Conservation (phyloP, 2,888 invertebrate species). For the Ditula angustiorana region DNA sequence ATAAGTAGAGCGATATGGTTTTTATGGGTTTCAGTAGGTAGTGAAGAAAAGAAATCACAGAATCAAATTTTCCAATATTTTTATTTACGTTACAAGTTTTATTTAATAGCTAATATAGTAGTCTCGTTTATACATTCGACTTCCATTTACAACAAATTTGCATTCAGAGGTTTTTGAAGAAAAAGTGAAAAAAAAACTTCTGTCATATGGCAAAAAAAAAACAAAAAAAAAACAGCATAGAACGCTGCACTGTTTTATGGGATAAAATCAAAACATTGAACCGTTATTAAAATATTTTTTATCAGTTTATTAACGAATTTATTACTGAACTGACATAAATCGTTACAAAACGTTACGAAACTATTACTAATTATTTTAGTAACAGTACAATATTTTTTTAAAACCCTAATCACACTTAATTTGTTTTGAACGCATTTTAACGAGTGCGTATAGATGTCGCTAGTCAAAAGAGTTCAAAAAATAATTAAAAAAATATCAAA, state of each 20-base stretch:
- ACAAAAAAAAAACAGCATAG: not conserved
- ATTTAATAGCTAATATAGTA: conserved; percentile 55
- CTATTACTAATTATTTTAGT: too few relatives aligned
- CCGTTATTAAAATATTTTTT: too few relatives aligned
- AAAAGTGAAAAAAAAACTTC: not conserved
- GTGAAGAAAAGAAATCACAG: conserved; percentile 11
- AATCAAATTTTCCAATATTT: conserved; percentile 21
- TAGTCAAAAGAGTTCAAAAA: not conserved
- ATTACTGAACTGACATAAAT: too few relatives aligned
- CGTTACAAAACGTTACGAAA: too few relatives aligned
- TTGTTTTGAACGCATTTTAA: conserved; percentile 18
- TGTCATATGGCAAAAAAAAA: not conserved
- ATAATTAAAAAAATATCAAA: conserved; percentile 24
- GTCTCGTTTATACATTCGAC: conserved; percentile 51
- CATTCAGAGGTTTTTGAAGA: conserved; percentile 46
- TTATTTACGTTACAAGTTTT: conserved; percentile 38
- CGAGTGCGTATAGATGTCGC: conserved; percentile 14
- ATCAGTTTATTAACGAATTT: too few relatives aligned
- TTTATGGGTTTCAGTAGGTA: not conserved
- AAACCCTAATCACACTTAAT: not conserved
- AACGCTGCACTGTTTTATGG: too few relatives aligned
- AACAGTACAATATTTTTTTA: too few relatives aligned
- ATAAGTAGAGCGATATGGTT: not conserved
- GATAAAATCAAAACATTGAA: too few relatives aligned
- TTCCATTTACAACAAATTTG: conserved; percentile 55